Conservation (phyloP, 2,113 vertebrate species). For the Boulengeromyrus knoepffleri region DNA sequence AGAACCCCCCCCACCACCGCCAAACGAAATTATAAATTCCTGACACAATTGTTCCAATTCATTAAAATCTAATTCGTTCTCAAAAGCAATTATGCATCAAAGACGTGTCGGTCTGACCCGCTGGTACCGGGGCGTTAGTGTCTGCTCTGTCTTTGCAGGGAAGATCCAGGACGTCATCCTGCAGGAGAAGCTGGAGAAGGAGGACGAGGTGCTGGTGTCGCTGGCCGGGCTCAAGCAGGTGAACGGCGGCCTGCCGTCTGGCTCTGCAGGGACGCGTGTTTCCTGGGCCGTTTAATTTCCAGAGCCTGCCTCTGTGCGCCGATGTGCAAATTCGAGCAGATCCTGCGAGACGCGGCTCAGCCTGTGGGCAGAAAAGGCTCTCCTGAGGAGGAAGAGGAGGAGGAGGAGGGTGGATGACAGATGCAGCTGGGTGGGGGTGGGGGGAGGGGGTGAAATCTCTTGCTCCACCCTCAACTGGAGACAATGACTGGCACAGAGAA, state of each 20-base stretch:
- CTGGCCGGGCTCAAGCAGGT: conserved; percentile 96
- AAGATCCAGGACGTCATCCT: conserved; percentile 96
- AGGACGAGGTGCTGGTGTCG: conserved; percentile 92
- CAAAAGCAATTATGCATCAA: not conserved
- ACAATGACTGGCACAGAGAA: not conserved
- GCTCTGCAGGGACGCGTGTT: not conserved
- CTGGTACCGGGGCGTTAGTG: not conserved
- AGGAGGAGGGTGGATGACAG: not conserved
- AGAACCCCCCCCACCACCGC: not conserved
- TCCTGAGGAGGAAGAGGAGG: not conserved
- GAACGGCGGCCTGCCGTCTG: not conserved
- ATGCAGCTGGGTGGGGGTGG: not conserved
- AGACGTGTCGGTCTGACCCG: not conserved
- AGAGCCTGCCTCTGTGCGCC: not conserved
- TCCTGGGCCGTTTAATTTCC: not conserved
- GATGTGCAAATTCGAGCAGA: not conserved
- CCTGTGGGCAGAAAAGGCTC: not conserved
- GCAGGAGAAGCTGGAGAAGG: conserved; percentile 86
- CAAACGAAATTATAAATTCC: not conserved
- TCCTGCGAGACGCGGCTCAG: not conserved
- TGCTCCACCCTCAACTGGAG: not conserved
- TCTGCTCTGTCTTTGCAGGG: conserved; percentile 52
- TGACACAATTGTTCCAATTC: not conserved
- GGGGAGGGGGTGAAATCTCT: not conserved
- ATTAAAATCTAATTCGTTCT: not conserved